Conservation (phyloP, 2,113 vertebrate species). For the Bolborhynchus lineola region DNA sequence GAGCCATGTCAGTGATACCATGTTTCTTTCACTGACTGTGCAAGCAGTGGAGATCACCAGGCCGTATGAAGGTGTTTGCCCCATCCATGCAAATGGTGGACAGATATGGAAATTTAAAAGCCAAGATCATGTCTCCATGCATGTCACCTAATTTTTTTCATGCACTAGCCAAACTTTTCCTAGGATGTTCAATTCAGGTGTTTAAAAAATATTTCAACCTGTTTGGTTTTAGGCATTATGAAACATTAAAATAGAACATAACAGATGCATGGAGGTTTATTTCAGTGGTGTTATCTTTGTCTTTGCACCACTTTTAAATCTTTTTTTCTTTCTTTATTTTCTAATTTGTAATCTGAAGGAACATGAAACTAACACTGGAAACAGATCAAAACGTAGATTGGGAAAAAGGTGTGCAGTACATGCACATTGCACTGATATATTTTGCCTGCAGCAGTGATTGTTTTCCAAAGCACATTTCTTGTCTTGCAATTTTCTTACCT, state of each 20-base stretch:
- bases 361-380: not conserved
- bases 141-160: not conserved
- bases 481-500: slow-evolving; percentile 25
- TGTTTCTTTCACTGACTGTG: not conserved
- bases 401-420: not conserved
- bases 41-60: not conserved
- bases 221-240: not conserved
- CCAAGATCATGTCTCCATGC: not conserved
- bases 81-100: not conserved
- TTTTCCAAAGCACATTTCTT: not conserved
- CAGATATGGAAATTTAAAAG: not conserved
- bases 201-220: not conserved
- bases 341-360: not conserved
- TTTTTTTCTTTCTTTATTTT: not conserved
- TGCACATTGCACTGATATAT: not conserved
- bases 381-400: not conserved
- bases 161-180: not conserved
- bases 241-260: not conserved
- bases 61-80: not conserved
- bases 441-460: slow-evolving; percentile 14
- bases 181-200: not conserved
- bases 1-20: not conserved
- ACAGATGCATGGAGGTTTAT: not conserved
- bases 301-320: not conserved
- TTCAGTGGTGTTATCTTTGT: not conserved